These are phyloP conservation scores for Teleogryllus occipitalis DNA, from an alignment of 1,140 invertebrate genomes.

Conservation along the genomic window DNA sequence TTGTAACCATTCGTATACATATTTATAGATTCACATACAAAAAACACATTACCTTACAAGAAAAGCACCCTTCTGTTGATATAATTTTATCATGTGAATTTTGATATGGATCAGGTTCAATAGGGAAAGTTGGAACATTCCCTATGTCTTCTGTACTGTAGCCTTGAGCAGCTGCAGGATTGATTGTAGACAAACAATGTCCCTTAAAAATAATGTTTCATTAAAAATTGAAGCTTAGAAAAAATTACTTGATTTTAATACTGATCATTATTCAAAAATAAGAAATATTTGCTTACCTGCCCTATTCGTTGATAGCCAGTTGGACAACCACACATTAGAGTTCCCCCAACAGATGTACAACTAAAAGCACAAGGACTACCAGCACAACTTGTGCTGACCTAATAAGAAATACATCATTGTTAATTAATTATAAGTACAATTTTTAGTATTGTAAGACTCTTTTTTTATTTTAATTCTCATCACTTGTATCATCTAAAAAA, in stretches of 20 bases:
- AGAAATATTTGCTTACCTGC: constrained; percentile 33
- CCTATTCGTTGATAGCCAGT: constrained; percentile 69
- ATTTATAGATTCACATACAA: neutral
- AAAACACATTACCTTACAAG: constrained; percentile 59
- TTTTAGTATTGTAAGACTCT: neutral
- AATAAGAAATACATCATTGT: constrained; percentile 21
- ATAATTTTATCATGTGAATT: constrained; percentile 60
- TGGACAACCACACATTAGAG: constrained; percentile 71
- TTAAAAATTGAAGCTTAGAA: neutral
- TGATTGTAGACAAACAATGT: constrained; percentile 72
- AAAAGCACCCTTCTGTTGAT: constrained; percentile 82
- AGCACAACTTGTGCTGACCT: constrained; percentile 59
- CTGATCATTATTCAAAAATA: neutral
- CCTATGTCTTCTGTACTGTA: constrained; percentile 52
- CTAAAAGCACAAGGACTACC: constrained; percentile 70
- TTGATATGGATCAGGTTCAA: constrained; percentile 43
- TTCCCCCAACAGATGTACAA: constrained; percentile 52
- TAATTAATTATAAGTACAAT: neutral
- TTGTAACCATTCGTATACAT: neutral
- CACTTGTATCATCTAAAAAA: neutral
- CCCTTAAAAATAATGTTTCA: constrained; percentile 39
- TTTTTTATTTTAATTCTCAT: neutral
- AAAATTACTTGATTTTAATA: neutral
- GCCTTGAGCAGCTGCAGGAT: constrained; percentile 45
- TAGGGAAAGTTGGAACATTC: constrained; percentile 57